Evolutionary conservation across 1,140 invertebrate genomes (phyloP).

Genomic region (Olivierus martensii): DNA sequence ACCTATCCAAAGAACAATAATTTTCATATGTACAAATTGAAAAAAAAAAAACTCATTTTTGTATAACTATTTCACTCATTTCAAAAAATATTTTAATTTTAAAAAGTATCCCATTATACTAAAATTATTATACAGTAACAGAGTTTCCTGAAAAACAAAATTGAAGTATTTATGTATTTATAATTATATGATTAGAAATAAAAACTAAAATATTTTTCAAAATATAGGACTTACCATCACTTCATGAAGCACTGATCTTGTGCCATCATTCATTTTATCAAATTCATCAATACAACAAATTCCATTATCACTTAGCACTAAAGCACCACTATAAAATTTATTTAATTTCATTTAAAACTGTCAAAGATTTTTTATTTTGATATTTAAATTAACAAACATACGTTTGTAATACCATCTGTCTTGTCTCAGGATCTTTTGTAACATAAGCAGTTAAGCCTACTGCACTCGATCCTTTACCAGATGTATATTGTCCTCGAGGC

Average conservation of each 20-base stretch:
- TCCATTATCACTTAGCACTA: constrained; percentile 96
- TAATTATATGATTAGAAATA: no score
- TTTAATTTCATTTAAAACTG: not conserved
- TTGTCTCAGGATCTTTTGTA: constrained; percentile 93
- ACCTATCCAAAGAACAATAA: no score
- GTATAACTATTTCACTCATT: no score
- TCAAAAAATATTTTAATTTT: no score
- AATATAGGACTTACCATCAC: constrained; percentile 51
- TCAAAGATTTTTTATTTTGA: not conserved
- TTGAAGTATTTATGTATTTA: no score
- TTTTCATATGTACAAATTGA: no score
- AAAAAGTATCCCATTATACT: no score
- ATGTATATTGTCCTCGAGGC: constrained; percentile 89
- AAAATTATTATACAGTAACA: no score
- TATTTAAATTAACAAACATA: constrained; percentile 32
- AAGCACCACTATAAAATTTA: constrained; percentile 57
- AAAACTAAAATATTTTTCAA: no score
- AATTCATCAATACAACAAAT: constrained; percentile 99
- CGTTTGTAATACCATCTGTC: constrained; percentile 89
- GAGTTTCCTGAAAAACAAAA: no score
- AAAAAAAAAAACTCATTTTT: no score
- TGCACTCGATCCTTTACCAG: constrained; percentile 93
- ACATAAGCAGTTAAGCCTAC: constrained; percentile 98
- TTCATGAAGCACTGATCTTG: constrained; percentile 91
- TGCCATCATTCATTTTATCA: constrained; percentile 99